Conservation (phyloP, 2,113 vertebrate genomes). For the Anthoscopus minutus region DNA sequence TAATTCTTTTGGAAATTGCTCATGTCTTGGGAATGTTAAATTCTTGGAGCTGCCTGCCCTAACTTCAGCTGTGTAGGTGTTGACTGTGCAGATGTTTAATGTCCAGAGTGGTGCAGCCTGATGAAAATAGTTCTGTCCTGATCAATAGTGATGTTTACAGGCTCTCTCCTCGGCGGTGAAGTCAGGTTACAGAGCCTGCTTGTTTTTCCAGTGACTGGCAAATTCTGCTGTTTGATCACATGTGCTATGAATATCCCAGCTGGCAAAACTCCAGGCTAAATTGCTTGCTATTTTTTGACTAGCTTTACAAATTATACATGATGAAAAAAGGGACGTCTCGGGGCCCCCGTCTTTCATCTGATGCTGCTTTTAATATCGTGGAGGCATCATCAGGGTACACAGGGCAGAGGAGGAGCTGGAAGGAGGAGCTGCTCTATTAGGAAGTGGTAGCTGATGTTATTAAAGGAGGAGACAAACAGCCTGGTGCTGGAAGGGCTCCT, state of each 20-base stretch:
- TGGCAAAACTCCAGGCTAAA: background rate
- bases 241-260: background rate
- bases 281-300: background rate
- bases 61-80: background rate
- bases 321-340: background rate
- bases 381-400: background rate
- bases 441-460: background rate
- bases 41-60: background rate
- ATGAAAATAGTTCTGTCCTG: background rate
- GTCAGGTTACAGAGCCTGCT: background rate
- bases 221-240: constrained; percentile 26
- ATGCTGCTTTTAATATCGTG: background rate
- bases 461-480: background rate
- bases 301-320: background rate
- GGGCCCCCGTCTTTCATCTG: background rate
- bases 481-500: background rate
- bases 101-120: background rate
- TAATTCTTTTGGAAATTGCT: background rate
- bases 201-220: background rate
- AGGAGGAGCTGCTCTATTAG: background rate
- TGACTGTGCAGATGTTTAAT: background rate
- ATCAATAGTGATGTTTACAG: background rate
- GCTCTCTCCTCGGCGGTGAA: background rate
- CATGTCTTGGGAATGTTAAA: background rate
- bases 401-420: background rate